Evolutionary conservation across 23 tunicate species (phyloP).

Genomic region (Trididemnum miniatum): DNA sequence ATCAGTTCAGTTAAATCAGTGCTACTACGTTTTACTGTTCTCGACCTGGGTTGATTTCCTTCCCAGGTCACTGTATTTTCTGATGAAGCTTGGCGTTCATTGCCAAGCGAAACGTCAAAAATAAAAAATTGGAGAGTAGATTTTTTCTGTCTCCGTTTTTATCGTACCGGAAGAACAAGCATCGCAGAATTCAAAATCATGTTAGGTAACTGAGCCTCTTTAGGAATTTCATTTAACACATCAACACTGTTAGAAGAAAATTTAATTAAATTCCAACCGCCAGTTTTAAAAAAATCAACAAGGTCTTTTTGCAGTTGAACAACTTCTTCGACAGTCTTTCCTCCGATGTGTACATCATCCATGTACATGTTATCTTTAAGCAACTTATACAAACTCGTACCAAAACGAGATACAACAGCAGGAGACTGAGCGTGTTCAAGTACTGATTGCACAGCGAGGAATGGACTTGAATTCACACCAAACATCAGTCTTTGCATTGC

Average conservation of each 20-base stretch:
- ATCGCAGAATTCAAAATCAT: background rate
- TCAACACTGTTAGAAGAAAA: constrained; percentile 1
- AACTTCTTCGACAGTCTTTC: background rate
- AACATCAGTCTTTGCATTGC: constrained; percentile 1
- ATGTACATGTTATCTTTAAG: background rate
- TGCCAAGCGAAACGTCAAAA: no score
- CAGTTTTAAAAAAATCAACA: background rate
- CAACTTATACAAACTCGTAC: background rate
- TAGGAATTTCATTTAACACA: background rate
- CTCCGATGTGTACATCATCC: constrained; percentile 1
- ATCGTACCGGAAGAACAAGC: no score
- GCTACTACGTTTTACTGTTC: no score
- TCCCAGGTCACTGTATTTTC: no score
- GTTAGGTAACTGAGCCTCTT: background rate
- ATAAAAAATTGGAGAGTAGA: no score
- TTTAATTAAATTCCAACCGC: constrained; percentile 11
- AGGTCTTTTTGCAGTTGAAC: background rate
- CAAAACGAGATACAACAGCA: background rate
- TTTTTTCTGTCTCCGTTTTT: no score
- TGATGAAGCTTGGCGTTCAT: no score
- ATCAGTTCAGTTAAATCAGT: no score
- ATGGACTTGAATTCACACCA: background rate
- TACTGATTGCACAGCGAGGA: background rate
- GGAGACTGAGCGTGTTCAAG: background rate
- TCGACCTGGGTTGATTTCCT: no score